These are phyloP conservation scores for Catostomus latipinnis DNA, from an alignment of 2,797 vertebrate genomes.

Conservation along the genomic window DNA sequence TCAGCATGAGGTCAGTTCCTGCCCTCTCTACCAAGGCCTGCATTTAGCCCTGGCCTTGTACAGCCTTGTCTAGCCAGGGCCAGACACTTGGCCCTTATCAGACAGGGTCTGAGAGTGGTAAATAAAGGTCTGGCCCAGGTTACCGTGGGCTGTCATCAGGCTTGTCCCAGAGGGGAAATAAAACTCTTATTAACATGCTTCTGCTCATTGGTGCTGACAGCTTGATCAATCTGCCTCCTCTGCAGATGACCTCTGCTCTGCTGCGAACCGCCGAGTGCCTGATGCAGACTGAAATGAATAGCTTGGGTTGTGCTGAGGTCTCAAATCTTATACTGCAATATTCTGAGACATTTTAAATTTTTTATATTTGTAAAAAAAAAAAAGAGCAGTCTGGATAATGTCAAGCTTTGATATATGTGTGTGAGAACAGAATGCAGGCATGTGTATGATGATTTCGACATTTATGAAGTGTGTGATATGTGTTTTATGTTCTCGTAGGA, in stretches of 20 bases:
- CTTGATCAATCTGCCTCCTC: conserved; percentile 56
- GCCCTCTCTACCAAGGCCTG: conserved; percentile 28
- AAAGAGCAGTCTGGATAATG: not conserved
- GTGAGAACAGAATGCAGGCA: conserved; percentile 17
- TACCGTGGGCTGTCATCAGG: conserved; percentile 48
- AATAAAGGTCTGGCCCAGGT: conserved; percentile 53
- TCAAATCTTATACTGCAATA: conserved; percentile 14
- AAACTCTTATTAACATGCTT: conserved; percentile 60
- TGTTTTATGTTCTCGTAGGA: conserved; percentile 73
- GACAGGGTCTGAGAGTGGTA: conserved; percentile 44
- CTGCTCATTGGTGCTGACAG: conserved; percentile 57
- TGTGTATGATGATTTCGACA: conserved; percentile 26
- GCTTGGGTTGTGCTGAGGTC: conserved; percentile 13
- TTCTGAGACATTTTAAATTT: not conserved
- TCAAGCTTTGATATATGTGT: not conserved
- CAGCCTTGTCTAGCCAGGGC: conserved; percentile 44
- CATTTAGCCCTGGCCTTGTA: conserved; percentile 41
- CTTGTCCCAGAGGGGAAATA: conserved; percentile 57
- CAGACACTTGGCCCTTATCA: conserved; percentile 46
- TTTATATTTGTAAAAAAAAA: not conserved
- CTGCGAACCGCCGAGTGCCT: conserved; percentile 33
- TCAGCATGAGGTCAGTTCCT: conserved; percentile 51
- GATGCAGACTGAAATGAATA: conserved; percentile 33
- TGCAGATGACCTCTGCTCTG: conserved; percentile 46
- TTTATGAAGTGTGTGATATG: conserved; percentile 39